phyloP scores from a whole-genome alignment of 2,113 vertebrate species.

The Lampris incognitus region DNA sequence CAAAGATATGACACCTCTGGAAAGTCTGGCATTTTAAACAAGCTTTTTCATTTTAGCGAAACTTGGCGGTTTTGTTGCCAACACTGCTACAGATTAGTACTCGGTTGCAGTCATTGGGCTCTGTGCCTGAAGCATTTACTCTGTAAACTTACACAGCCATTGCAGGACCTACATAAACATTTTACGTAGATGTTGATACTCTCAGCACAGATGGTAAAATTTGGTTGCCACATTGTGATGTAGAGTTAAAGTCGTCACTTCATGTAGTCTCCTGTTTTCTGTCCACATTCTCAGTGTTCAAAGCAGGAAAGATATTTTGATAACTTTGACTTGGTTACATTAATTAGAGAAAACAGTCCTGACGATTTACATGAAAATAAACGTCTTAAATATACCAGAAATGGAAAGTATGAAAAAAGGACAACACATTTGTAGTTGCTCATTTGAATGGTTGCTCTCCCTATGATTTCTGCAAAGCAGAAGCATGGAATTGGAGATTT shows the following conservation, averaged over 20 bases:
- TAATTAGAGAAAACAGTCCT: too few species aligned
- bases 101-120: constrained; percentile 1
- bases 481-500: too few species aligned
- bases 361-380: too few species aligned
- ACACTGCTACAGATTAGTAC: constrained; percentile 1
- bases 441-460: too few species aligned
- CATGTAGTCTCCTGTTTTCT: too few species aligned
- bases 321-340: too few species aligned
- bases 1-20: not conserved
- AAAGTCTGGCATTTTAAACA: constrained; percentile 2
- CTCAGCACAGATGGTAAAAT: not conserved
- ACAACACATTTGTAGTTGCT: too few species aligned
- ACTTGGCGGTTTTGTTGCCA: constrained; percentile 11
- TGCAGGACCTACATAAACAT: not conserved
- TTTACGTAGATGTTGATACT: not conserved
- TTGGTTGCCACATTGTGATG: not conserved
- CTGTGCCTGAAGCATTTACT: not conserved
- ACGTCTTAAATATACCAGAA: too few species aligned
- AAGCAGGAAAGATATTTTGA: too few species aligned
- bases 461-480: too few species aligned
- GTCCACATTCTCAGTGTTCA: too few species aligned
- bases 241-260: not conserved
- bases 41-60: constrained; percentile 25
- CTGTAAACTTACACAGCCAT: not conserved
- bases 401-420: too few species aligned